Conservation (phyloP, 2,113 vertebrate species). For the Microtus ochrogaster region DNA sequence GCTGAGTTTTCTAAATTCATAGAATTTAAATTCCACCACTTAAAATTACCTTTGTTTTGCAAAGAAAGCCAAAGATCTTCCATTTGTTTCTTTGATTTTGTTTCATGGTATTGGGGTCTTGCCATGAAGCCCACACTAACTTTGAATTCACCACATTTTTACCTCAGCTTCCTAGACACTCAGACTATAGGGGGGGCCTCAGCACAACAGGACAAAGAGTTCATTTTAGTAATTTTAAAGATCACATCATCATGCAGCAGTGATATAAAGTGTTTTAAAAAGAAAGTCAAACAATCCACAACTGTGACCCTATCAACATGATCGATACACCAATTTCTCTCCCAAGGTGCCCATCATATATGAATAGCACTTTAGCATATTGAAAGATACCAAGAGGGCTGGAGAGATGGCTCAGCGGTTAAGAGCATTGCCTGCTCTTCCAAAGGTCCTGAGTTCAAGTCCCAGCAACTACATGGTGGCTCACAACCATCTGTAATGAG, state of each 20-base stretch:
- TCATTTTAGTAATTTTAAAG: background rate
- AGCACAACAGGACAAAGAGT: background rate
- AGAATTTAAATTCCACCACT: background rate
- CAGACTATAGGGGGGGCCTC: background rate
- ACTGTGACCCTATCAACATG: background rate
- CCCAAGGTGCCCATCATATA: background rate
- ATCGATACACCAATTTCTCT: background rate
- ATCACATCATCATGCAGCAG: background rate
- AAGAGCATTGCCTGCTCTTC: too few species aligned
- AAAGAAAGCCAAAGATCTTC: background rate
- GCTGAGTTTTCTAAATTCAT: slow-evolving; percentile 12
- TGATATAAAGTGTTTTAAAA: background rate
- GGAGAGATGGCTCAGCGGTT: too few species aligned
- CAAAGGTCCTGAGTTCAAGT: too few species aligned
- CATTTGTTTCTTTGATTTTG: background rate
- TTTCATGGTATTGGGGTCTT: background rate
- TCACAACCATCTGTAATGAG: too few species aligned
- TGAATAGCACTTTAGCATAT: background rate
- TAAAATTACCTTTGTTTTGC: background rate
- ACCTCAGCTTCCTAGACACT: background rate
- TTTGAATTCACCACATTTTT: background rate
- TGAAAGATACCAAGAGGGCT: background rate
- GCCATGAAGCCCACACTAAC: background rate
- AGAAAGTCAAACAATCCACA: background rate
- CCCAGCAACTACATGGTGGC: too few species aligned